phyloP scores from a whole-genome alignment of 2,113 vertebrate species.

The Mustelus asterias region DNA sequence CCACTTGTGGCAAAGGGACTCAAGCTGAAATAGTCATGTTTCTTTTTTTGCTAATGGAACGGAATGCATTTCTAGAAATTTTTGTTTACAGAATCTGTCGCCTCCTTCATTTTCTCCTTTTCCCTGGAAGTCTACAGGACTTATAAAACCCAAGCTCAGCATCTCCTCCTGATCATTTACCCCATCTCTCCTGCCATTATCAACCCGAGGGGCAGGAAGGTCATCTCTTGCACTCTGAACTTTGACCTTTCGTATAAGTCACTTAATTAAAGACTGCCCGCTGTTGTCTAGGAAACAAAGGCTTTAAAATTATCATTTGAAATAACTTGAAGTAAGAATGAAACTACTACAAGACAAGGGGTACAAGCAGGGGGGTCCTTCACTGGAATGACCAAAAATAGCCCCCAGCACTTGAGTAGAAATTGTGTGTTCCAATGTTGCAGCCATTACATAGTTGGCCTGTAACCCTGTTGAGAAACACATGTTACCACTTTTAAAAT shows the following conservation, averaged over 20 bases:
- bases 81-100: background rate
- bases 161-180: background rate
- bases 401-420: background rate
- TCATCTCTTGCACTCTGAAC: background rate
- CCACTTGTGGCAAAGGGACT: background rate
- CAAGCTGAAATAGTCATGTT: background rate
- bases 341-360: background rate
- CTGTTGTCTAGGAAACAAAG: background rate
- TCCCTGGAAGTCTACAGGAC: background rate
- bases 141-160: background rate
- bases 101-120: background rate
- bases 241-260: background rate
- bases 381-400: background rate
- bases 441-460: background rate
- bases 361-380: background rate
- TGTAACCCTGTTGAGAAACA: background rate
- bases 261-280: background rate
- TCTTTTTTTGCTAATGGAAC: background rate
- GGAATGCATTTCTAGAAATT: background rate
- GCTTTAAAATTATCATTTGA: background rate
- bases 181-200: background rate
- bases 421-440: background rate
- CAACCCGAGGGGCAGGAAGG: background rate
- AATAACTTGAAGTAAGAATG: background rate
- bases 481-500: constrained; percentile 30